Conservation (phyloP, 2,113 vertebrate species). For the Bubo blakistoni region DNA sequence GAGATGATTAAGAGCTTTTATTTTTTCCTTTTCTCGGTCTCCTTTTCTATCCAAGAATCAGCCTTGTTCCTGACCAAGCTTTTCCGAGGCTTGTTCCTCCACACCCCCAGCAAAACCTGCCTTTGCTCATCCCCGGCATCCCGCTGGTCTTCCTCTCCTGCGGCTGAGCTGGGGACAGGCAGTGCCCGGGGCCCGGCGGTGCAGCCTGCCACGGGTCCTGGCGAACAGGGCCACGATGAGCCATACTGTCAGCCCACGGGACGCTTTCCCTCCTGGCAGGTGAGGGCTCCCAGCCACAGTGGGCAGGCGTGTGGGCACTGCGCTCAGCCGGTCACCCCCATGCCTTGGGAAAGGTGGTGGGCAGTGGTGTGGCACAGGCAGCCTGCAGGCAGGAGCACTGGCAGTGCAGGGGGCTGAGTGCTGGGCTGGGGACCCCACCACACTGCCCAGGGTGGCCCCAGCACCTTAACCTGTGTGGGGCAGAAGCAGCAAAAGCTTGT, state of each 20-base stretch:
- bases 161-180: not conserved
- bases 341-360: not conserved
- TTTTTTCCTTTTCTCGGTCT: not conserved
- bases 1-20: not conserved
- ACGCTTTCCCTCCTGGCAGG: fast-evolving
- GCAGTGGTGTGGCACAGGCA: fast-evolving
- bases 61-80: not conserved
- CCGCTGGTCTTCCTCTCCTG: not conserved
- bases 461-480: fast-evolving
- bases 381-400: not conserved
- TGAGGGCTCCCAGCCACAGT: not conserved
- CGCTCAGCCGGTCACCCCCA: fast-evolving
- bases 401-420: fast-evolving
- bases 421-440: not conserved
- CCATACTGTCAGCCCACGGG: fast-evolving
- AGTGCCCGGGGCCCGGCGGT: fast-evolving
- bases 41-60: not conserved
- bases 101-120: fast-evolving
- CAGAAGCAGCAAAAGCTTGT: not conserved
- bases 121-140: not conserved
- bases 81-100: not conserved
- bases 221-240: not conserved
- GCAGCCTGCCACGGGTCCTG: not conserved
- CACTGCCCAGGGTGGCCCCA: not conserved
- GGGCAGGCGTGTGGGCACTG: fast-evolving